Evolutionary conservation across 2,888 invertebrate genomes (phyloP), one percentile per base, ranked within the genome.

Genomic region (Liposcelis brunnea): DNA sequence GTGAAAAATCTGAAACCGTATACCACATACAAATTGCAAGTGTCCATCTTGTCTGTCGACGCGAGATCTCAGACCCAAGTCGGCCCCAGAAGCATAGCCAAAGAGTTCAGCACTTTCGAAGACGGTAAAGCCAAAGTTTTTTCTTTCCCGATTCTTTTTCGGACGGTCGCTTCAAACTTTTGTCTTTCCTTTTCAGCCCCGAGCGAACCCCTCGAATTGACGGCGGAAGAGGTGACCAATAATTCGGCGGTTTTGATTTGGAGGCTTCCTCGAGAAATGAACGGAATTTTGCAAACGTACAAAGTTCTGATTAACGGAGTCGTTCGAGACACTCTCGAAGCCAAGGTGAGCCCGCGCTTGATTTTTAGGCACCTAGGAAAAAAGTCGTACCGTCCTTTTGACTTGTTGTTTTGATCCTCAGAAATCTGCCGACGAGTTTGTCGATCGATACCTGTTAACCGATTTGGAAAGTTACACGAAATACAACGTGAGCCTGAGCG

Each of bases 211-310:
- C 64, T 63, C 47, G 71, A 75, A 59, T 63, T 81, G 6, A 60
- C 54, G n/a, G 60, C 79, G 46, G 61, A 61, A 2, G 64, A 75
- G 50, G 64, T 80, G 2, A 72, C 74, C 16, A 75, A 77, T 57
- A 67, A 74, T 42, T 74, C 78, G 11, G 65, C 80, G 47, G 58
- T 64, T 7, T 61, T 84, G 42, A 56, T 59, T n/a, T 84, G 83
- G 85, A 26, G 8, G 26, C 5, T 8, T 8, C 26, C 26, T 26
- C 26, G 4, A 12, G 43, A 43, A 16, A 43, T 18, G 55, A 90
- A 90, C 65, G 89, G 90, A 1, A 66, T 74, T 15, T 67, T 87
- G 44, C 70, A 71, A 31, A 71, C 72, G 53, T 87, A 84, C 61
- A 65, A 69, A 5, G 67, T 85, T 46, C 66, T 69, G 5, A 8